Evolutionary conservation across 2,797 vertebrate genomes (phyloP).

Genomic region (Adelosebastes latens): DNA sequence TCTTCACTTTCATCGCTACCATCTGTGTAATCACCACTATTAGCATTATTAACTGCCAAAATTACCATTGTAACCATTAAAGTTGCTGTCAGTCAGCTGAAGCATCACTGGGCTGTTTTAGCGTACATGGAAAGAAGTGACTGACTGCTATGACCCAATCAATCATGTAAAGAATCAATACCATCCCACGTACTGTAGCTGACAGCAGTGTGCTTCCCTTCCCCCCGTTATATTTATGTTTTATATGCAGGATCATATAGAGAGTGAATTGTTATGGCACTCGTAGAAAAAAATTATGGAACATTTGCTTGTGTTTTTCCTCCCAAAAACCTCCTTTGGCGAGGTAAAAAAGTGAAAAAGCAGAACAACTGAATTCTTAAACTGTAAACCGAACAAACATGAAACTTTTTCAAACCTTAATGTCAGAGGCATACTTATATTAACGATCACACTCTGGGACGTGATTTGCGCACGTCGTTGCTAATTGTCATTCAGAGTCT

Average conservation of each 20-base stretch:
- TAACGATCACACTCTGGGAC: neutral
- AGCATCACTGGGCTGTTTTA: too few relatives aligned
- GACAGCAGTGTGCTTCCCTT: neutral
- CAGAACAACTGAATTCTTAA: neutral
- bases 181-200: neutral
- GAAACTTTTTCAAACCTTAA: neutral
- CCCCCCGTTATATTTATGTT: neutral
- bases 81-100: neutral
- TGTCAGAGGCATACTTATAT: neutral
- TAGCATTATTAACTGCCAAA: neutral
- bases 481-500: neutral
- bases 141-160: neutral
- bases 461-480: neutral
- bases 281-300: rapidly evolving
- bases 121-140: neutral
- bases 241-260: neutral
- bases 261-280: neutral
- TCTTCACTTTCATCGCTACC: neutral
- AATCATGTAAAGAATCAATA: constrained; percentile 6
- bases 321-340: neutral
- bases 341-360: neutral
- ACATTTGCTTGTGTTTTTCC: neutral
- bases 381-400: neutral
- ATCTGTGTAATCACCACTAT: neutral
- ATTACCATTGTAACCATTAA: neutral